Evolutionary conservation across 2,797 vertebrate species (phyloP).

Genomic region (Hapalemur alaotrensis): DNA sequence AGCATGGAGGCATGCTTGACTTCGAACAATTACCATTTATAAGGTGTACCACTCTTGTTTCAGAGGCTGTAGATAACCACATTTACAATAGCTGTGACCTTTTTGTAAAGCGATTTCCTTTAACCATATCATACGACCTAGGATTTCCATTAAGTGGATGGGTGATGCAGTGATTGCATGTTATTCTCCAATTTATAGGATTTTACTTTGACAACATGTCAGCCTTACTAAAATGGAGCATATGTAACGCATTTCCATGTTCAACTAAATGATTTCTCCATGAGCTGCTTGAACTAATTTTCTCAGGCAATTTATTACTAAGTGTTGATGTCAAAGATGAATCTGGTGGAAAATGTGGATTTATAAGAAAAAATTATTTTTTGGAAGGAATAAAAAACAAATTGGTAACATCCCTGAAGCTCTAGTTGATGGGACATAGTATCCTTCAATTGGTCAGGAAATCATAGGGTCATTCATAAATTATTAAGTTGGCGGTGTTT

Average conservation of each 20-base stretch:
- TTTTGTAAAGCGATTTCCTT: background rate
- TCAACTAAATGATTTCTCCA: background rate
- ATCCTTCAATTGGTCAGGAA: background rate
- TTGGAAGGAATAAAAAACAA: background rate
- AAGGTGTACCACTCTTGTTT: background rate
- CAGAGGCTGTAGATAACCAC: background rate
- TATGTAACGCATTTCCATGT: background rate
- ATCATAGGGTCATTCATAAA: background rate
- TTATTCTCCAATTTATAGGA: background rate
- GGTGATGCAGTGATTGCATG: background rate
- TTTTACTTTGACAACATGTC: background rate
- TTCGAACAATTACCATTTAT: background rate
- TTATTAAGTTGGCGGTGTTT: constrained; percentile 34
- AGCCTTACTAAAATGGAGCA: background rate
- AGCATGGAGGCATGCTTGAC: background rate
- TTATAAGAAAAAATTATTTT: constrained; percentile 11
- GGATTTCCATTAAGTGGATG: background rate
- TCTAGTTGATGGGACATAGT: background rate
- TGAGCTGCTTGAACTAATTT: background rate
- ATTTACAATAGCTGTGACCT: background rate
- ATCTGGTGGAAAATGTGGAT: background rate
- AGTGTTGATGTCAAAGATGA: constrained; percentile 3
- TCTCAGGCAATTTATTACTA: background rate
- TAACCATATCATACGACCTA: background rate
- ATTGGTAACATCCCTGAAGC: background rate